These are phyloP conservation scores for Drosophila parthenogenetica DNA, from an alignment of 2,888 invertebrate genomes.

Conservation along the genomic window DNA sequence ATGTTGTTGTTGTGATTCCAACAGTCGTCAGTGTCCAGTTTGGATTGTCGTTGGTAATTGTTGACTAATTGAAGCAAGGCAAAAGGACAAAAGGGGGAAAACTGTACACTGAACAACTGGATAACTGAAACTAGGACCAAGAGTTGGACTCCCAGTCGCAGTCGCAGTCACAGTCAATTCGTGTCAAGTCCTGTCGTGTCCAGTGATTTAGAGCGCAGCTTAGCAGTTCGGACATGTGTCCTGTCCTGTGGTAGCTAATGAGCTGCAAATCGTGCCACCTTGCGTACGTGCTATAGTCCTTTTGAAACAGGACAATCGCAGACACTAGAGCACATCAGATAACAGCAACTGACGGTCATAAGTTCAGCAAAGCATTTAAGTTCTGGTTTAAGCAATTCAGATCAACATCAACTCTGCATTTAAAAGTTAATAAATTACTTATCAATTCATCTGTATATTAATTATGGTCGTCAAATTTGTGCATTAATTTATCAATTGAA, in stretches of 20 bases:
- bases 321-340: constrained; percentile 12
- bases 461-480: not conserved
- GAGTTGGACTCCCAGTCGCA: not conserved
- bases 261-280: constrained; percentile 76
- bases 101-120: not conserved
- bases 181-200: constrained; percentile 64
- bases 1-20: constrained; percentile 38
- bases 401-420: not conserved
- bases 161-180: constrained; percentile 44
- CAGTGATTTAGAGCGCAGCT: constrained; percentile 77
- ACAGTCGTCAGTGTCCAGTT: constrained; percentile 47
- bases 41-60: constrained; percentile 73
- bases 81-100: not conserved
- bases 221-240: constrained; percentile 77
- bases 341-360: not conserved
- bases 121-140: not conserved
- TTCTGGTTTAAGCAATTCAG: constrained; percentile 1
- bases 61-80: constrained; percentile 70
- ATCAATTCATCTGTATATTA: constrained; percentile 4
- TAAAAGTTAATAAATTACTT: constrained; percentile 13
- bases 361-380: constrained; percentile 8
- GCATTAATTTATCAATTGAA: constrained; percentile 16
- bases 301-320: constrained; percentile 12
- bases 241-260: constrained; percentile 74
- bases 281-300: constrained; percentile 61